These are phyloP conservation scores for Orthonyx spaldingii DNA, from an alignment of 2,113 vertebrate genomes.

Conservation along the genomic window DNA sequence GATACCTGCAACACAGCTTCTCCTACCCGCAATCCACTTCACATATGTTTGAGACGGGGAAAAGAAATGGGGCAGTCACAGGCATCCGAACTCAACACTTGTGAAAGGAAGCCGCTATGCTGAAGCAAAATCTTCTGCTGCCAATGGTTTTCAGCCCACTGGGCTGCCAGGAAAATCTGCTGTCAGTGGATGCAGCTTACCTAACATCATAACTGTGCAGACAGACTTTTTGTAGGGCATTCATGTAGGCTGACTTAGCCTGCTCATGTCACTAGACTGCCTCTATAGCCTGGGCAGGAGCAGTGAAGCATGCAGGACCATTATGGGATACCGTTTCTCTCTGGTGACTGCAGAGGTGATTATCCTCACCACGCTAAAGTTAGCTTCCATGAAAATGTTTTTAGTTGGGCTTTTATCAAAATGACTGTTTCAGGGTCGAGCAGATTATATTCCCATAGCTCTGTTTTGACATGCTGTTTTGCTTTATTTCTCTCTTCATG, in stretches of 20 bases:
- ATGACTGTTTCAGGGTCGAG: not conserved
- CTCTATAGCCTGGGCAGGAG: not conserved
- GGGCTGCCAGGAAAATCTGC: not conserved
- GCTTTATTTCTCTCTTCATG: not conserved
- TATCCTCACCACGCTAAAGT: not conserved
- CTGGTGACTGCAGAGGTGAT: conserved; percentile 10
- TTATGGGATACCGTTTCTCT: not conserved
- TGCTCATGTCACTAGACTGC: not conserved
- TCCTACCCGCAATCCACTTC: not conserved
- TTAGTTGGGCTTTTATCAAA: conserved; percentile 2
- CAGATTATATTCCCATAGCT: not conserved
- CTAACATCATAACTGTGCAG: not conserved
- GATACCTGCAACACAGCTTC: conserved; percentile 8
- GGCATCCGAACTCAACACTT: not conserved
- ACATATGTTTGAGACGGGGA: not conserved
- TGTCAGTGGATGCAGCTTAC: not conserved
- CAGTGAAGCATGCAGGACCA: not conserved
- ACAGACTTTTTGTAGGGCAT: not conserved
- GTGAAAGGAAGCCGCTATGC: not conserved
- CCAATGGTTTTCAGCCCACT: not conserved
- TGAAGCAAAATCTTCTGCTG: not conserved
- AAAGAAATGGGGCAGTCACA: not conserved
- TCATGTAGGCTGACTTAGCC: not conserved
- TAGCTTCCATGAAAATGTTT: not conserved
- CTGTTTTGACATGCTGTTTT: not conserved